These are phyloP conservation scores for Pecten maximus DNA, from an alignment of 2,888 invertebrate species.

Conservation along the genomic window DNA sequence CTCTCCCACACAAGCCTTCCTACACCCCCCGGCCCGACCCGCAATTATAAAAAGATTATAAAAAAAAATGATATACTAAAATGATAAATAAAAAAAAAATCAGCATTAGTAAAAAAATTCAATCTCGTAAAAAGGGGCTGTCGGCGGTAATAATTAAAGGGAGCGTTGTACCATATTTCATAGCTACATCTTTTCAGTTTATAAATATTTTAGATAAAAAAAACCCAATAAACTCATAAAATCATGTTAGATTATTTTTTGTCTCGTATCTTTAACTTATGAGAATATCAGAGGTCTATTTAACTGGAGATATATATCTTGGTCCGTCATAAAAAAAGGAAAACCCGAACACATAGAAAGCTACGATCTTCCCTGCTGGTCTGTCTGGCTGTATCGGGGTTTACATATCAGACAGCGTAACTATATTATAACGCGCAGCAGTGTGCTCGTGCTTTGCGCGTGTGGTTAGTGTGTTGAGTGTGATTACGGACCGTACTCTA, in stretches of 20 bases:
- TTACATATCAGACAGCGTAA: background rate
- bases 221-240: background rate
- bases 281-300: background rate
- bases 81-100: too few species aligned
- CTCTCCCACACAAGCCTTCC: too few species aligned
- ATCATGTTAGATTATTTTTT: background rate
- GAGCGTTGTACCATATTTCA: too few species aligned
- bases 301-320: background rate
- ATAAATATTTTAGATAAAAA: background rate
- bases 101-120: too few species aligned
- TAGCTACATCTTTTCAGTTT: background rate
- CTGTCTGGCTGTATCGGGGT: conserved; percentile 14
- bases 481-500: background rate
- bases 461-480: background rate
- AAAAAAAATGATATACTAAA: too few species aligned
- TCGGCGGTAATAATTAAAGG: too few species aligned
- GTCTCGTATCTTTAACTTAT: conserved; percentile 17
- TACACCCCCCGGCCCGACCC: too few species aligned
- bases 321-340: background rate
- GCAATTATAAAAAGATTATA: too few species aligned
- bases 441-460: background rate
- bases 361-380: background rate
- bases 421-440: background rate
- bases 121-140: too few species aligned
- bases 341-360: background rate